These are phyloP conservation scores for Mylabris sibirica DNA, from an alignment of 2,888 invertebrate genomes.

Conservation along the genomic window DNA sequence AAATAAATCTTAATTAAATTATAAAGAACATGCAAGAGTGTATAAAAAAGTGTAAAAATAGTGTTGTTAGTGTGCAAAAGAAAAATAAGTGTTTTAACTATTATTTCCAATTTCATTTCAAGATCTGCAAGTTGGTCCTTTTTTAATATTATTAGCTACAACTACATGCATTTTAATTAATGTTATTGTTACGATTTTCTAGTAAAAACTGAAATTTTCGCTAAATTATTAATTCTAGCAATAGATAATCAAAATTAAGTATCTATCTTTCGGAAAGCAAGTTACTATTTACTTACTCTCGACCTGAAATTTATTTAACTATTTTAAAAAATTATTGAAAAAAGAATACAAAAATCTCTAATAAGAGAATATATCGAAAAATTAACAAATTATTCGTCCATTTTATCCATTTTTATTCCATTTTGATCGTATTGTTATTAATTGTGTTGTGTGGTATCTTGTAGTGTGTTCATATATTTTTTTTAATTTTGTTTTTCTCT, in stretches of 20 bases:
- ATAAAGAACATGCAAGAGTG: not conserved
- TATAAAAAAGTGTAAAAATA: slow-evolving; percentile 1
- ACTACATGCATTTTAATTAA: not conserved
- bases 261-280: not conserved
- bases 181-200: slow-evolving; percentile 9
- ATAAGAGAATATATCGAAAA: not conserved
- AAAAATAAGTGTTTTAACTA: not conserved
- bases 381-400: not conserved
- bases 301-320: slow-evolving; percentile 22
- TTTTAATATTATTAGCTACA: not conserved
- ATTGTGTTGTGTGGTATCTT: slow-evolving; percentile 21
- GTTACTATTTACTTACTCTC: slow-evolving; percentile 28
- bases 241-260: not conserved
- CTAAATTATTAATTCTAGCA: slow-evolving; percentile 17
- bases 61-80: slow-evolving; percentile 7
- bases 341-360: not conserved
- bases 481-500: slow-evolving; percentile 18
- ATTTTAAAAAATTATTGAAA: not conserved
- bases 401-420: slow-evolving; percentile 23
- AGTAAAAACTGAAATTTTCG: slow-evolving; percentile 23
- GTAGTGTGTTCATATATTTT: slow-evolving; percentile 20
- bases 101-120: not conserved
- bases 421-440: slow-evolving; percentile 6
- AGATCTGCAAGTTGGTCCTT: not conserved
- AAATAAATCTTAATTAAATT: not conserved